phyloP scores from a whole-genome alignment of 2,888 invertebrate genomes.

The Drosophila pullipes region DNA sequence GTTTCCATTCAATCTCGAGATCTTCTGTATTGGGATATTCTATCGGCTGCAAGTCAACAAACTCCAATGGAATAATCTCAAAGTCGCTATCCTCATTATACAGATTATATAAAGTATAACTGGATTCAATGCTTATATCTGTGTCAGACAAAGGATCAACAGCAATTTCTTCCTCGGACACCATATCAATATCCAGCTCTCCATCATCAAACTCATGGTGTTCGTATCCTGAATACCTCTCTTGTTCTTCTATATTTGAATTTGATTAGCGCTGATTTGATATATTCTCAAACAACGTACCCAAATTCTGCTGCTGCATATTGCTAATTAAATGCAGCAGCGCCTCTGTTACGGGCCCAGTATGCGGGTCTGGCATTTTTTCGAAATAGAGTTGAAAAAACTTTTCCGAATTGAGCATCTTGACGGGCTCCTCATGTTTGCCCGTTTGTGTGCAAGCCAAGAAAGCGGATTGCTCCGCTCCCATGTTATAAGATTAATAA shows the following conservation, averaged over 20 bases:
- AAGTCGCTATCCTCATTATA: conserved; percentile 17
- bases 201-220: conserved; percentile 12
- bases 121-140: conserved; percentile 19
- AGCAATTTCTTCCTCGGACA: not conserved
- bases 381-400: conserved; percentile 61
- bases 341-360: conserved; percentile 65
- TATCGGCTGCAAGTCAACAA: conserved; percentile 20
- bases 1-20: conserved; percentile 12
- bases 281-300: conserved; percentile 11
- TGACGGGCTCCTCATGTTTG: conserved; percentile 31
- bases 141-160: conserved; percentile 13
- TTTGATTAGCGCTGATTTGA: not conserved
- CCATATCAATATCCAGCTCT: not conserved
- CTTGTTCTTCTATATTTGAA: conserved; percentile 9
- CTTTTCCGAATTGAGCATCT: conserved; percentile 46
- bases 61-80: conserved; percentile 26
- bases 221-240: conserved; percentile 32
- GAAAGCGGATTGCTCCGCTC: conserved; percentile 67
- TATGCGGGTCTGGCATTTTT: conserved; percentile 38
- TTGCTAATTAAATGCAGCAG: conserved; percentile 47
- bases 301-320: not conserved
- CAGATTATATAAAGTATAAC: not conserved
- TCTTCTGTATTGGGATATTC: conserved; percentile 9
- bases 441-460: conserved; percentile 61
- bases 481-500: conserved; percentile 39